These are phyloP conservation scores for Mus musculus DNA, from an alignment of 2,113 vertebrate genomes.

Conservation along the genomic window GRCm39 chr4:106787001-106787500, in stretches of 20 bases:
- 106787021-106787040: constrained; percentile 62
- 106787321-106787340: constrained; percentile 83
- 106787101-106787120: constrained; percentile 77
- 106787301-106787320: constrained; percentile 51
- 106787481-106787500: constrained; percentile 94
- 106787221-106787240: not conserved
- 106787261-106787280: not conserved
- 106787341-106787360: constrained; percentile 84
- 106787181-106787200: not conserved
- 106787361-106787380: constrained; percentile 89
- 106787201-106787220: not conserved
- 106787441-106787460: constrained; percentile 95
- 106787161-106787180: constrained; percentile 66
- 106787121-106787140: constrained; percentile 74
- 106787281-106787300: not conserved
- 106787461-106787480: constrained; percentile 95
- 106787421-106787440: constrained; percentile 94
- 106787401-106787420: constrained; percentile 94
- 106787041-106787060: constrained; percentile 80
- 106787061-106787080: constrained; percentile 70
- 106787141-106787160: constrained; percentile 76
- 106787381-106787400: constrained; percentile 93
- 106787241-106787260: not conserved
- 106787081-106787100: constrained; percentile 58
- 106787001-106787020: constrained; percentile 64